phyloP scores from a whole-genome alignment of 2,888 invertebrate genomes.

The Drosophila mayaguana region DNA sequence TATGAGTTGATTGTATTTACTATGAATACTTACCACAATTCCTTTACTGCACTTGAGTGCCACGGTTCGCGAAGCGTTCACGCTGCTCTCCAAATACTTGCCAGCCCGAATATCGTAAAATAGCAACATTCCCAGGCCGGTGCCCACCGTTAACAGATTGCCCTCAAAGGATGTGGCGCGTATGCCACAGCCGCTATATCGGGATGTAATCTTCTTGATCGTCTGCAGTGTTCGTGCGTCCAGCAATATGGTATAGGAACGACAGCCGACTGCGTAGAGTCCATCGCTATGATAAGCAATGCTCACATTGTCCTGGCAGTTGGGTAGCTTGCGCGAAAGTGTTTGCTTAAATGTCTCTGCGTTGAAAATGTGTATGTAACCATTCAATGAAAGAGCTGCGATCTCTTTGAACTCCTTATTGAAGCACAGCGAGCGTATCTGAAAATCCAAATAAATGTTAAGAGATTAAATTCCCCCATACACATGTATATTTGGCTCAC shows the following conservation, averaged over 20 bases:
- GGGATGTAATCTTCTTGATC: constrained; percentile 92
- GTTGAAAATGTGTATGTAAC: constrained; percentile 97
- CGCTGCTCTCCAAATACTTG: constrained; percentile 95
- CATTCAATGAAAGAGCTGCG: constrained; percentile 95
- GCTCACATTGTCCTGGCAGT: constrained; percentile 97
- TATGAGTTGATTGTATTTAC: not conserved
- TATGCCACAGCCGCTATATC: constrained; percentile 96
- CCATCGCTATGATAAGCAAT: constrained; percentile 94
- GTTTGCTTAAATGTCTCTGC: constrained; percentile 95
- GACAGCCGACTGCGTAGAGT: constrained; percentile 96
- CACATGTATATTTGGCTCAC: constrained; percentile 70
- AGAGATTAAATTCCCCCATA: too few relatives aligned
- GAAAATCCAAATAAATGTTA: constrained; percentile 28
- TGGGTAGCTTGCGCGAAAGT: constrained; percentile 93
- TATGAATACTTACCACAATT: constrained; percentile 89
- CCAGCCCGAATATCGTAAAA: constrained; percentile 97
- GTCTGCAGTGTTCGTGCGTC: constrained; percentile 95
- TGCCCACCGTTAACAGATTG: constrained; percentile 96
- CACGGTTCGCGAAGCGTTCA: constrained; percentile 94
- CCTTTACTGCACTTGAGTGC: constrained; percentile 95
- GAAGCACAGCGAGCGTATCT: constrained; percentile 94
- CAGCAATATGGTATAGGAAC: constrained; percentile 95
- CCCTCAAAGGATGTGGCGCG: constrained; percentile 96
- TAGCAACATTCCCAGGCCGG: constrained; percentile 95
- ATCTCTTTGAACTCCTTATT: constrained; percentile 94